phyloP scores from a whole-genome alignment of 1,140 invertebrate genomes.

The Drosophila punjabiensis region DNA sequence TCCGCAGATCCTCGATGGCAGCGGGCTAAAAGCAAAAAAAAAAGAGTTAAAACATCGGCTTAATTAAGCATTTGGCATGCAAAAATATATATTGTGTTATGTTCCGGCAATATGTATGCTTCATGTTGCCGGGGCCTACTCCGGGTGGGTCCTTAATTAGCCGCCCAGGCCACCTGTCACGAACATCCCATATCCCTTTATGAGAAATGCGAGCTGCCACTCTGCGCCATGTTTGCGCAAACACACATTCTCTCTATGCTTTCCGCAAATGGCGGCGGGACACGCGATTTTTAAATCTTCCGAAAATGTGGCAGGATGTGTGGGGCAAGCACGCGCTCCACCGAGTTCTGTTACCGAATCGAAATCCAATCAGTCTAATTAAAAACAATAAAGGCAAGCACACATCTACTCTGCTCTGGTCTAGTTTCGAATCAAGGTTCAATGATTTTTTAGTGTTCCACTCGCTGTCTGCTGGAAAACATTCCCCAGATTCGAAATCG shows the following conservation, averaged over 20 bases:
- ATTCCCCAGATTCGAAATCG: conserved; percentile 21
- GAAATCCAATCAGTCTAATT: conserved; percentile 82
- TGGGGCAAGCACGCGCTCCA: conserved; percentile 17
- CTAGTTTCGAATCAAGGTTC: conserved; percentile 12
- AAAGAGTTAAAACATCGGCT: conserved; percentile 34
- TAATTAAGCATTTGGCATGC: conserved; percentile 78
- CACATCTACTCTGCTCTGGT: background rate
- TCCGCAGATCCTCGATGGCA: conserved; percentile 91
- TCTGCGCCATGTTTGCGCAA: conserved; percentile 63
- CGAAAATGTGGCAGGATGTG: conserved; percentile 11
- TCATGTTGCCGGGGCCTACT: conserved; percentile 20
- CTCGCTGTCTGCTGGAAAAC: conserved; percentile 11
- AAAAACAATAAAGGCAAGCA: conserved; percentile 70
- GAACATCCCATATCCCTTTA: conserved; percentile 62
- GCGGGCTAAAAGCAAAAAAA: conserved; percentile 88
- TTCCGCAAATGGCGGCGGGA: conserved; percentile 55
- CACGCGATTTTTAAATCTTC: conserved; percentile 59
- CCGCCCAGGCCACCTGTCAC: conserved; percentile 52
- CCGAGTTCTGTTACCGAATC: conserved; percentile 35
- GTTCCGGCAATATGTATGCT: conserved; percentile 32
- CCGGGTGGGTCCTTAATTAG: conserved; percentile 55
- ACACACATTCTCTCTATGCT: conserved; percentile 66
- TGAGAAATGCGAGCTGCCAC: conserved; percentile 54
- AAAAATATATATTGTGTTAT: conserved; percentile 51
- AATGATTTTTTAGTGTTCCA: conserved; percentile 1